Evolutionary conservation across 2,797 vertebrate species (phyloP).

Genomic region (Euthynnus affinis): DNA sequence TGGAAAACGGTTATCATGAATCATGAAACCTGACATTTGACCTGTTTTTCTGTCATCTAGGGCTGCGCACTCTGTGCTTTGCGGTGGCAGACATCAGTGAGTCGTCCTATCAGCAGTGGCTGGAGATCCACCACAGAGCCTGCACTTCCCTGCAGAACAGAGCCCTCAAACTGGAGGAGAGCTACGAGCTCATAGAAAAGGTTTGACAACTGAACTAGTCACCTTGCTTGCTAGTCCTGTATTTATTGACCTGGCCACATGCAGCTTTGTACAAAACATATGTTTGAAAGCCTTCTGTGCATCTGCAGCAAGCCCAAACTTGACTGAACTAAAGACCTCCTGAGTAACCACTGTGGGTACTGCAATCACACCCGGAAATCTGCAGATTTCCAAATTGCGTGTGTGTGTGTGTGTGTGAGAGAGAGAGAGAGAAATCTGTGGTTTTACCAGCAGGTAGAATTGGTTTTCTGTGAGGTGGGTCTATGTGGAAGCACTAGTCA

Average conservation of each 20-base stretch:
- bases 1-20: not conserved
- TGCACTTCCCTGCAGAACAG: conserved; percentile 94
- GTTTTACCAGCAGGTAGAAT: conserved; percentile 66
- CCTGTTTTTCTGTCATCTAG: conserved; percentile 74
- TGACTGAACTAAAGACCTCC: conserved; percentile 11
- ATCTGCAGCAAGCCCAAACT: conserved; percentile 27
- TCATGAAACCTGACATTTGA: conserved; percentile 21
- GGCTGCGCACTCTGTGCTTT: conserved; percentile 96
- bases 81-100: conserved; percentile 95
- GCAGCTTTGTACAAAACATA: conserved; percentile 8
- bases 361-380: conserved; percentile 44
- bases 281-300: not conserved
- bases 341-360: conserved; percentile 37
- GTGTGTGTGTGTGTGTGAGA: conserved; percentile 35
- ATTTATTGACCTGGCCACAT: conserved; percentile 24
- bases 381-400: conserved; percentile 16
- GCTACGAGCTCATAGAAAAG: conserved; percentile 98
- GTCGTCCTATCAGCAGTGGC: conserved; percentile 94
- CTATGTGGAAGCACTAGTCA: conserved; percentile 75
- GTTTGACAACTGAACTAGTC: conserved; percentile 71
- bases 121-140: conserved; percentile 90
- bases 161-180: conserved; percentile 95
- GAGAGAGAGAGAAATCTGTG: conserved; percentile 10
- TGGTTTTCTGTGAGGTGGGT: conserved; percentile 72
- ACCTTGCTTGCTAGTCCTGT: not conserved